phyloP scores from a whole-genome alignment of 2,797 vertebrate species.

The Enteromius treurensis region DNA sequence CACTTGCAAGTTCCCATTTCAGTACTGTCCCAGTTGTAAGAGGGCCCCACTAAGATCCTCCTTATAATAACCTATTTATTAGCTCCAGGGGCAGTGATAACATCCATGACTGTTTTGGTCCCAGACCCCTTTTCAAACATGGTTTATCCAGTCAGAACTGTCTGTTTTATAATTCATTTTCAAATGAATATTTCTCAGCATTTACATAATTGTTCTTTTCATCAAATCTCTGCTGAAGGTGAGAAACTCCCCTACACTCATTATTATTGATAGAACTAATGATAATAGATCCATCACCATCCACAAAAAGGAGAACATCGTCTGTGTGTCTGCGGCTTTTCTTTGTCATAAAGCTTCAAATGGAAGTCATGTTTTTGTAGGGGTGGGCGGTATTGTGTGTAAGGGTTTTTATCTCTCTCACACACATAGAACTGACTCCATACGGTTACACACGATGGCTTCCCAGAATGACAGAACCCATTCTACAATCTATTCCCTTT shows the following conservation, averaged over 20 bases:
- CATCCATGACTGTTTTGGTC: background rate
- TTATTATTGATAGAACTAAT: conserved; percentile 53
- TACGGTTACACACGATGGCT: conserved; percentile 22
- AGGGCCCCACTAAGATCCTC: background rate
- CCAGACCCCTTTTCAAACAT: background rate
- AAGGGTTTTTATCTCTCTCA: conserved; percentile 6
- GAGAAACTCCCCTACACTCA: conserved; percentile 30
- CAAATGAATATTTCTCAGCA: conserved; percentile 3
- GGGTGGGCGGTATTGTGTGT: background rate
- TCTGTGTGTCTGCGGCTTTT: conserved; percentile 15
- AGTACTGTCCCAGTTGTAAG: background rate
- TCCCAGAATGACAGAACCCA: conserved; percentile 65
- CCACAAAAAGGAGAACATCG: conserved; percentile 15
- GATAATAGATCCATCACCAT: conserved; percentile 53
- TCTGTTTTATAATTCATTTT: background rate
- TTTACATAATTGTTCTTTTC: conserved; percentile 34
- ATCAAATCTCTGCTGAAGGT: conserved; percentile 50
- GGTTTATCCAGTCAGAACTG: background rate
- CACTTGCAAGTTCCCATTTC: background rate
- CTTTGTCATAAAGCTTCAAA: background rate
- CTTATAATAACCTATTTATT: background rate
- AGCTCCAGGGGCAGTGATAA: too few relatives aligned
- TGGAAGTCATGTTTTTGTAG: conserved; percentile 1
- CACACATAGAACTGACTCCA: conserved; percentile 48
- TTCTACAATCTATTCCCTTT: conserved; percentile 68